Base-by-base conservation (phyloP, 2,888 invertebrate genomes). In the Glaucopsyche alexis region DNA sequence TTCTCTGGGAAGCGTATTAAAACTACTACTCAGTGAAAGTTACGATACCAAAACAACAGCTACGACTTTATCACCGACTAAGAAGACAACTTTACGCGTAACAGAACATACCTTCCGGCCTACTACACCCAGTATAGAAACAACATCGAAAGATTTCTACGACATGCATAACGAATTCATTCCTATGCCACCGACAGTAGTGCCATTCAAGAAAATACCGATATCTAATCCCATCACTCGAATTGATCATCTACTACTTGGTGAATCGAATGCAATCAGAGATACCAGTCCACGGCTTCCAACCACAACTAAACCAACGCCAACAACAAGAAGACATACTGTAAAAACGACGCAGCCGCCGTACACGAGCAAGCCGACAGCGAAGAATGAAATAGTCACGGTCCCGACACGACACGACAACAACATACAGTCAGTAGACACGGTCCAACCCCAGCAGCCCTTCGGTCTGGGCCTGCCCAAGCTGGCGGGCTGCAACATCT, bases 401-500 rank as follows among this genome's bases (percentile, higher is more conserved):
- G 82, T 49, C 29, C 60, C 60, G 13, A 60, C 60, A 14, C 60
- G 60, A 60, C 60, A 60, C 13, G 29, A 45, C 47, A 47, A 69
- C 19, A 19, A 45, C 29, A 29, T 72, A 50, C 42, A 65, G 6
- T 14, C 72, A 19, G 66, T 52, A 7, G 52, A 49, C 11, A 19
- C 38, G n/a, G n/a, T 49, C 7, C 50, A 42, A 7, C 29, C 66
- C 13, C 45, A 45, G 16, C 55, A 60, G 7, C 45, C 60, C 64
- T 75, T 85, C 0, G 91, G 93, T 1, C 87, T 94, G 14, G 95
- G 95, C 50, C 87, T 95, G 71, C 87, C 96, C 66, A 97, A 97
- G 86, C 85, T 97, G 76, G 97, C 97, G 13, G 97, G 97, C 0
- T 98, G 98, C 84, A 98, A 98, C 87, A 97, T 98, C 80, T 97